phyloP scores from a whole-genome alignment of 2,113 vertebrate species.

The Leucopsar rothschildi region DNA sequence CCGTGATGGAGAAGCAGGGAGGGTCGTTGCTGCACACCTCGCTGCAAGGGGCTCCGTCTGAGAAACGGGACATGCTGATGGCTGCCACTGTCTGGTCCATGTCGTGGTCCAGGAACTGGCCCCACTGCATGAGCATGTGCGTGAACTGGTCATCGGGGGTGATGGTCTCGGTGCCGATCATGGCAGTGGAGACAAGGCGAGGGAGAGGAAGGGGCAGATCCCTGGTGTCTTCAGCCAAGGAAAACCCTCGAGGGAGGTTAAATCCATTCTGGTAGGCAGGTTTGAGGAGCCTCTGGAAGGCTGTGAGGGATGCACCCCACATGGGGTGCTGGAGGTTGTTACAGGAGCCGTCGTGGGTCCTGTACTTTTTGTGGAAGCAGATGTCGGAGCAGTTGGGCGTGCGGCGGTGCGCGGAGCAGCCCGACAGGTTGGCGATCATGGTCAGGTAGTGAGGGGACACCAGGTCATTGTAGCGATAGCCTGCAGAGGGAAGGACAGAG shows the following conservation, averaged over 20 bases:
- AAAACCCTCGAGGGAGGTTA: constrained; percentile 69
- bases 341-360: constrained; percentile 70
- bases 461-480: constrained; percentile 73
- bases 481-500: constrained; percentile 25
- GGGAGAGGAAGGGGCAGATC: constrained; percentile 71
- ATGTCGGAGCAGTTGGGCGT: constrained; percentile 67
- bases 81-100: constrained; percentile 74
- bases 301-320: constrained; percentile 74
- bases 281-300: constrained; percentile 74
- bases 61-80: constrained; percentile 76
- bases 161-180: constrained; percentile 68
- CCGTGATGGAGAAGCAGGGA: constrained; percentile 66
- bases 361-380: constrained; percentile 73
- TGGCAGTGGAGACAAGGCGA: constrained; percentile 66
- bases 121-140: constrained; percentile 77
- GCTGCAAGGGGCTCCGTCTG: constrained; percentile 61
- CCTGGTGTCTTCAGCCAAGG: constrained; percentile 32
- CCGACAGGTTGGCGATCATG: constrained; percentile 74
- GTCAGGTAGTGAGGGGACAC: constrained; percentile 73
- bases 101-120: constrained; percentile 74
- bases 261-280: constrained; percentile 73
- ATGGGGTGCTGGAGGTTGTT: constrained; percentile 75
- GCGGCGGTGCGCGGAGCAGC: constrained; percentile 72
- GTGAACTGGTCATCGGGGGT: constrained; percentile 70
- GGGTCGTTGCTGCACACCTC: constrained; percentile 70